phyloP scores from a whole-genome alignment of 2,888 invertebrate species.

The Balanococcus diminutus region DNA sequence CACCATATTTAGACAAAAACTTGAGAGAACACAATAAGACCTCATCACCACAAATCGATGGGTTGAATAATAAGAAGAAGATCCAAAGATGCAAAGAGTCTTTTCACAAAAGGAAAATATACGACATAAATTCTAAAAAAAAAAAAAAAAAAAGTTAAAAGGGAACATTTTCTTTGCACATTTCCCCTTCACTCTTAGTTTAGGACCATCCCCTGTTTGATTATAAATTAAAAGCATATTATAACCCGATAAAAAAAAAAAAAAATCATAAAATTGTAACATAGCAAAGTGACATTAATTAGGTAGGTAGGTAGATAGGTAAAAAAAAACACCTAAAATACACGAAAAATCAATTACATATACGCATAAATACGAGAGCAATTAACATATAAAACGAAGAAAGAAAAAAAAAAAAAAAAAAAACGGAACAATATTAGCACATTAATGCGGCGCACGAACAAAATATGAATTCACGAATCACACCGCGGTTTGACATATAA shows the following conservation, averaged over 20 bases:
- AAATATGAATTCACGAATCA: constrained; percentile 37
- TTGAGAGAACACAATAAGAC: background rate
- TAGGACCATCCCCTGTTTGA: too few relatives aligned
- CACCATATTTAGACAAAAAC: background rate
- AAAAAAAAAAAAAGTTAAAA: too few relatives aligned
- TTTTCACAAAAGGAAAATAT: too few relatives aligned
- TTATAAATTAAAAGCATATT: background rate
- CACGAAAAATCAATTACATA: constrained; percentile 24
- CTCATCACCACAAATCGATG: background rate
- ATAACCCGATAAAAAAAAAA: background rate
- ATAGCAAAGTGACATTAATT: constrained; percentile 15
- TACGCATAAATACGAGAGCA: background rate
- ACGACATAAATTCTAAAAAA: too few relatives aligned
- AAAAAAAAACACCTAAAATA: background rate
- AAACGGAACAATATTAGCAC: constrained; percentile 7
- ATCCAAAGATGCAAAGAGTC: too few relatives aligned
- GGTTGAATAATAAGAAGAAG: too few relatives aligned
- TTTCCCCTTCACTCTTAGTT: too few relatives aligned
- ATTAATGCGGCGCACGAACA: constrained; percentile 35
- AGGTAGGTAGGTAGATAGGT: too few relatives aligned
- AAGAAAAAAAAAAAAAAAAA: background rate
- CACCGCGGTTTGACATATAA: constrained; percentile 33
- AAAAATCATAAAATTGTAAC: background rate
- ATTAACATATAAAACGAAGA: background rate
- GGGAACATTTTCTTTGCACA: too few relatives aligned